These are phyloP conservation scores for Microtus ochrogaster DNA, from an alignment of 2,113 vertebrate species.

Conservation along the genomic window DNA sequence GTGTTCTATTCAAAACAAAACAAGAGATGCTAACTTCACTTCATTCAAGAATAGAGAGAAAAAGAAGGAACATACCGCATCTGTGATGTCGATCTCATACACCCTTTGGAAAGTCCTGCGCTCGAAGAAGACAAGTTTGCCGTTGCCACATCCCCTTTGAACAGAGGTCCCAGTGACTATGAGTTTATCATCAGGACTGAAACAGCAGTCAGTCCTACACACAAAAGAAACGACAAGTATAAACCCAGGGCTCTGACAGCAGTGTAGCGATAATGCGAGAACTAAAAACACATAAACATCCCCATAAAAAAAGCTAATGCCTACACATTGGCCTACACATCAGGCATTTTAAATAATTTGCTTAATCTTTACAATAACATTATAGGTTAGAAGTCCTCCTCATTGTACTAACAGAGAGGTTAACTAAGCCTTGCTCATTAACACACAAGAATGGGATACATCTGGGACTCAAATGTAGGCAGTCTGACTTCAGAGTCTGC, in stretches of 20 bases:
- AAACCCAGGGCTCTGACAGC: neutral
- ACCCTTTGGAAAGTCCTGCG: conserved; percentile 91
- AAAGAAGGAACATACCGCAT: conserved; percentile 89
- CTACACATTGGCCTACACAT: neutral
- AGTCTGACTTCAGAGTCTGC: neutral
- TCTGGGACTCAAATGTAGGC: neutral
- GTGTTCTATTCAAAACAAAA: neutral
- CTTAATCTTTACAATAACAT: neutral
- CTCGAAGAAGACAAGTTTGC: conserved; percentile 95
- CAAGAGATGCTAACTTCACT: conserved; percentile 21
- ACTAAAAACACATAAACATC: neutral
- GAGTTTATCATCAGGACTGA: conserved; percentile 97
- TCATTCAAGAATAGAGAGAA: neutral
- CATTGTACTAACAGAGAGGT: neutral
- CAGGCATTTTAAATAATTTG: neutral
- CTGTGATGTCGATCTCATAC: conserved; percentile 95
- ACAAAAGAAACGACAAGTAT: conserved; percentile 1
- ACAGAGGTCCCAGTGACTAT: conserved; percentile 95
- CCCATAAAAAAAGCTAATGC: neutral
- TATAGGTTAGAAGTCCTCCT: neutral
- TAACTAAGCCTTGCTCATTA: conserved; percentile 1
- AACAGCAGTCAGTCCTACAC: conserved; percentile 97
- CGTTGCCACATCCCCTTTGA: conserved; percentile 93
- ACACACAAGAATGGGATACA: neutral
- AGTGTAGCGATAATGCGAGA: neutral